Evolutionary conservation across 2,113 vertebrate genomes (phyloP), one percentile per base, ranked within the genome.

Genomic region (Cebus imitator): DNA sequence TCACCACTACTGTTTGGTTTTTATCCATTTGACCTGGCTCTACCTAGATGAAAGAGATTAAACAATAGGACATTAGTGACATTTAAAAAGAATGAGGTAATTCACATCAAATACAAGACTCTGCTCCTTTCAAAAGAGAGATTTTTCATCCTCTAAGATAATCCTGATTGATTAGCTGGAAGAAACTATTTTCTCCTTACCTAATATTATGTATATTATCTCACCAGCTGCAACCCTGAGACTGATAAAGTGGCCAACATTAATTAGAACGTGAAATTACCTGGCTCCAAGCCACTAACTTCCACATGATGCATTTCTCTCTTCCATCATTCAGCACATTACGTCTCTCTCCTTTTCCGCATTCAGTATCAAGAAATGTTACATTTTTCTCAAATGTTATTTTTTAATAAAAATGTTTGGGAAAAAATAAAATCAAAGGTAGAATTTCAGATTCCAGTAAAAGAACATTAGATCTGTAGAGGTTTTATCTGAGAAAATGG

Each of bases 1-100:
- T 93, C 68, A 98, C 95, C 58, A n/a, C 30, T 61, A 89, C 43
- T 90, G 96, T 97, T 6, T 84, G 75, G 20, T 98, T 98, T 94
- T 64, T 7, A 11, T 88, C 94, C 97, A 97, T 98, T 94, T 92
- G 73, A 87, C 0, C 43, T 73, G 43, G 3, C 9, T 72, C n/a
- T 81, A 55, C 73, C 97, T 90, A 89, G 12, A 87, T 30, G 2
- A 58, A 89, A 89, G 61, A 90, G 48, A 90, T 70, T 85, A 85
- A 93, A 91, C 6, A 76, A 55, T 21, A 14, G 25, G 25, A 1
- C 14, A 78, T 95, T 66, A 95, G n/a, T 70, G 79, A 84, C 3
- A 84, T 40, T 75, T 32, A 78, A 96, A 79, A 48, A 30, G 17
- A 2, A 85, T 52, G 40, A 58, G 25, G 43, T 52, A 75, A 72